Evolutionary conservation across 2,113 vertebrate species (phyloP).

Genomic region (Octodon degus): DNA sequence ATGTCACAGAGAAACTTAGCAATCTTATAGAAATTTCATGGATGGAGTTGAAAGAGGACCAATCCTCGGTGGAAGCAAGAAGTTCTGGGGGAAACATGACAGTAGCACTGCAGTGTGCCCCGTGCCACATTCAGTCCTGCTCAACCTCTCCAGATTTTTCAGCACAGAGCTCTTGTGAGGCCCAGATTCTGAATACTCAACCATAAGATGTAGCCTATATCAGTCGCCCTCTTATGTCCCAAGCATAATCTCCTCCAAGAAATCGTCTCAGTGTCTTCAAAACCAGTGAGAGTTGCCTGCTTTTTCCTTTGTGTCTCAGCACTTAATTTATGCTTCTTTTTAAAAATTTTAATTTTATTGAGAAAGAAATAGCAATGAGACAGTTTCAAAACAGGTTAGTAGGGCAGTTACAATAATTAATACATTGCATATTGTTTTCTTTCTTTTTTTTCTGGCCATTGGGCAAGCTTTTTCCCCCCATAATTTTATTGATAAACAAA

Average conservation of each 20-base stretch:
- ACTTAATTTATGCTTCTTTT: neutral
- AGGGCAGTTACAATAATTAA: too few relatives aligned
- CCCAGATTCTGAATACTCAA: neutral
- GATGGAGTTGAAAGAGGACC: neutral
- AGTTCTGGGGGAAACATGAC: neutral
- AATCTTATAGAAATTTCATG: neutral
- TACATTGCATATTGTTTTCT: too few relatives aligned
- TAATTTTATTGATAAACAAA: too few relatives aligned
- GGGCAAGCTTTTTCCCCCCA: too few relatives aligned
- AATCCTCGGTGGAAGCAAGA: neutral
- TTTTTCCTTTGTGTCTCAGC: neutral
- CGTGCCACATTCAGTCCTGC: neutral
- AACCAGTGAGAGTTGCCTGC: neutral
- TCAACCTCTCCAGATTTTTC: neutral
- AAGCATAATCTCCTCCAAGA: neutral
- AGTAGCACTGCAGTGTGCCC: too few relatives aligned
- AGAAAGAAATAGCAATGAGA: too few relatives aligned
- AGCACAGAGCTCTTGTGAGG: neutral
- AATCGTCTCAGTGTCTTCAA: neutral
- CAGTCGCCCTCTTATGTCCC: neutral
- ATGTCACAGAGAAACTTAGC: neutral
- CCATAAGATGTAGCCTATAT: neutral
- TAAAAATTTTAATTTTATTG: too few relatives aligned
- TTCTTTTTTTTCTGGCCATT: too few relatives aligned
- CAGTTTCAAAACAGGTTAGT: too few relatives aligned